phyloP scores from a whole-genome alignment of 2,888 invertebrate genomes.

The Lithosia quadra region DNA sequence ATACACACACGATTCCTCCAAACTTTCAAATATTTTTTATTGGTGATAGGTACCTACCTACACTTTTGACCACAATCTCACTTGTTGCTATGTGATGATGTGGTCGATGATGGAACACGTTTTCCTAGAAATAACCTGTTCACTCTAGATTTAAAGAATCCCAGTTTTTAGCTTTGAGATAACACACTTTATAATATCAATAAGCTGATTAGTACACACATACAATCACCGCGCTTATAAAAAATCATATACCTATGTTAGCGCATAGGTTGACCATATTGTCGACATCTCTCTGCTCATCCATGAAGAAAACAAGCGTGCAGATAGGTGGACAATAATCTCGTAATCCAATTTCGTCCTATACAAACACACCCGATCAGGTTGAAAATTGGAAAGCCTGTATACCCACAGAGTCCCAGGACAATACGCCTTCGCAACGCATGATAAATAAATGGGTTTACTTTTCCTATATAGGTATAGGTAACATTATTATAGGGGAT shows the following conservation, averaged over 20 bases:
- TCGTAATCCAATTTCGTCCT: slow-evolving; percentile 24
- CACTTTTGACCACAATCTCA: too few relatives aligned
- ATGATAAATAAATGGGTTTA: slow-evolving; percentile 26
- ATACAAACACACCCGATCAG: slow-evolving; percentile 25
- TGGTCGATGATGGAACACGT: too few relatives aligned
- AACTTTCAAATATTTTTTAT: too few relatives aligned
- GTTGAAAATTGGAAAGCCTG: slow-evolving; percentile 24
- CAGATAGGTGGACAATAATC: slow-evolving; percentile 16
- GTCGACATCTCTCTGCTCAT: neutral
- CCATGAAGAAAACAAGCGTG: slow-evolving; percentile 3
- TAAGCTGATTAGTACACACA: neutral
- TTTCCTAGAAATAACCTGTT: too few relatives aligned
- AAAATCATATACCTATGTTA: neutral
- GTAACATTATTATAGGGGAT: slow-evolving; percentile 6
- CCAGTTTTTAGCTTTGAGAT: too few relatives aligned
- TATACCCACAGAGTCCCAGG: slow-evolving; percentile 11
- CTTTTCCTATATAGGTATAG: slow-evolving; percentile 13
- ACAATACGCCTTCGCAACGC: slow-evolving; percentile 17
- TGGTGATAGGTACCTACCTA: too few relatives aligned
- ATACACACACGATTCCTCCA: too few relatives aligned
- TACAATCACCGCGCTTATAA: neutral
- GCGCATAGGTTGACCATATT: neutral
- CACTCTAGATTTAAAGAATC: too few relatives aligned
- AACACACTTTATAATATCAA: too few relatives aligned
- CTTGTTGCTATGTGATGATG: too few relatives aligned